Evolutionary conservation across 1,140 invertebrate species (phyloP), one percentile per base, ranked within the genome.

Genomic region (Idris sp.): DNA sequence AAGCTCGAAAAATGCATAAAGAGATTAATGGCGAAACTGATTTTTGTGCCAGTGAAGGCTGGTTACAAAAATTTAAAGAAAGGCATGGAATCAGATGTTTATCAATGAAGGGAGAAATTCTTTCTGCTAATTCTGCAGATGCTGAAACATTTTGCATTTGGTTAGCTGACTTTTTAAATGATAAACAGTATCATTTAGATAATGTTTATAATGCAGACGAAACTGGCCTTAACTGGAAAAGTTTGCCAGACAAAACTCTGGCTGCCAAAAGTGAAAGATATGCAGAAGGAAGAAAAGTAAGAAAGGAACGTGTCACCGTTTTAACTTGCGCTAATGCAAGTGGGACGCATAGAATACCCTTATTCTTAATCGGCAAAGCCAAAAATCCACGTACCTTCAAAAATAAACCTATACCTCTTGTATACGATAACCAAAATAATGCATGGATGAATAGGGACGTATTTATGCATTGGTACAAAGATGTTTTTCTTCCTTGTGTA

Each of bases 171-270:
- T 81, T 79, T 48, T 79, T 85, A 36, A 35, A 76, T 13, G 56
- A 78, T 33, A 74, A 73, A 36, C 54, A 62, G 26, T 84, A 81
- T 64, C 68, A 62, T 26, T 53, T 76, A 18, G 64, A 54, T 18
- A 75, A 78, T 33, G 41, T 80, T 13, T 77, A 69, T 56, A 80
- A 77, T 36, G 76, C 74, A n/a, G 77, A 81, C 26, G 79, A 78
- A 58, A 77, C 46, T 9, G 76, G 71, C 7, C 44, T 79, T 5
- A 69, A 67, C 54, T 81, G 76, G 65, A 77, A 83, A 79, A 56
- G 72, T 51, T 38, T 87, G 38, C 79, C 81, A 19, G 18, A 56
- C 62, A 84, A 78, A 78, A 80, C 83, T 44, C 59, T 83, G 38
- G 81, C 30, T 7, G 10, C 22, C n/a, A 41, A 33, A 30, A 30